Evolutionary conservation across 23 tunicate species (phyloP).

Genomic region (Halocynthia aurantium): DNA sequence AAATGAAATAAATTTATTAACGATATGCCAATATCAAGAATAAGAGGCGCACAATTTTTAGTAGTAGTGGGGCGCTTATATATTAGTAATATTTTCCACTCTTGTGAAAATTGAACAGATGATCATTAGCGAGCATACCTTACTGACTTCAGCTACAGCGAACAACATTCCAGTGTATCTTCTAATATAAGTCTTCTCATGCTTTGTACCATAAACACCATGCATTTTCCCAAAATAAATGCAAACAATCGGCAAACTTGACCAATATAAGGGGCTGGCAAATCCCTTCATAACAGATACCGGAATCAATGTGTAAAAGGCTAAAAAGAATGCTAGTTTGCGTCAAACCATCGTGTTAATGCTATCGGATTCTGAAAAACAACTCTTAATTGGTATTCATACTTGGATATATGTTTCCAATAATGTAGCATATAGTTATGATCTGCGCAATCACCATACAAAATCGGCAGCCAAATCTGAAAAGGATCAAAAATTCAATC

Average conservation of each 20-base stretch:
- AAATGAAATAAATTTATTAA: too few relatives aligned
- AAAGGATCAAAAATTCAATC: background rate
- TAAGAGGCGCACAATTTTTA: too few relatives aligned
- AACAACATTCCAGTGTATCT: slow-evolving; percentile 36
- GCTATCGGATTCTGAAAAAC: background rate
- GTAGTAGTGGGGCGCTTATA: too few relatives aligned
- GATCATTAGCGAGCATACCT: slow-evolving; percentile 7
- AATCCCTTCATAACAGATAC: slow-evolving; percentile 43
- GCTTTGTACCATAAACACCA: slow-evolving; percentile 11
- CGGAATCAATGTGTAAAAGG: slow-evolving; percentile 38
- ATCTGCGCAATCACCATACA: background rate
- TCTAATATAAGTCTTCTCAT: background rate
- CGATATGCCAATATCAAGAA: too few relatives aligned
- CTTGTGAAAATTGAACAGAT: too few relatives aligned
- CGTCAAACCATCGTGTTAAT: background rate
- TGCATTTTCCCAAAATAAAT: slow-evolving; percentile 41
- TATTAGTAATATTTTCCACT: too few relatives aligned
- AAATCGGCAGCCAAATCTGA: background rate
- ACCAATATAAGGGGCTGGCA: slow-evolving; percentile 56
- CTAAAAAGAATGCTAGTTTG: slow-evolving; percentile 20
- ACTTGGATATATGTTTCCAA: background rate
- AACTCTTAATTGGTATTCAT: background rate
- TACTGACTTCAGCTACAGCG: slow-evolving; percentile 29
- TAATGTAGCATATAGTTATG: background rate
- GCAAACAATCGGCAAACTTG: slow-evolving; percentile 27